phyloP scores from a whole-genome alignment of 2,888 invertebrate genomes.

The Synergus laeviventris region DNA sequence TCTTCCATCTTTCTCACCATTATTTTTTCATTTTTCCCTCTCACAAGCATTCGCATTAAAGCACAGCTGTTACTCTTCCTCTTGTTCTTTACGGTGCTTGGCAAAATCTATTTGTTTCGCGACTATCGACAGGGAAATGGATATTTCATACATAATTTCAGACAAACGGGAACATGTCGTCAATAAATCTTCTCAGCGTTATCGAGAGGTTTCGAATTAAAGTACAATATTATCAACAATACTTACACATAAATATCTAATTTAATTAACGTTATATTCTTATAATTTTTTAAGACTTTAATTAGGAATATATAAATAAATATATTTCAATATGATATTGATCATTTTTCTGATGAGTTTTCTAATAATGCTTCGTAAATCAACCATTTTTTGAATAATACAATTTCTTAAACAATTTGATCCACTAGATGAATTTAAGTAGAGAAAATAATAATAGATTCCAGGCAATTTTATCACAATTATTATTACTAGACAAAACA shows the following conservation, averaged over 20 bases:
- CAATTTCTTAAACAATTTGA: too few species aligned
- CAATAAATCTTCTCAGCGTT: constrained; percentile 6
- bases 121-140: constrained; percentile 8
- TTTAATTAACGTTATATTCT: background rate
- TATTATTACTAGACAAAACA: too few species aligned
- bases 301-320: background rate
- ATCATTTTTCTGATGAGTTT: too few species aligned
- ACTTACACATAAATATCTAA: background rate
- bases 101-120: background rate
- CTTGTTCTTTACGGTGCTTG: background rate
- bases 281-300: background rate
- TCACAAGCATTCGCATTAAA: background rate
- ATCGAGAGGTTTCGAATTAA: background rate
- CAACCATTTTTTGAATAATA: too few species aligned
- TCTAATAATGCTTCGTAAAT: too few species aligned
- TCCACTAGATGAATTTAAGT: too few species aligned
- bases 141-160: constrained; percentile 17
- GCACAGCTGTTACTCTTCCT: constrained; percentile 4
- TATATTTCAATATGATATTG: too few species aligned
- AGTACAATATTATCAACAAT: background rate
- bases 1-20: background rate
- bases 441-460: too few species aligned
- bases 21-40: background rate
- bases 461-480: too few species aligned
- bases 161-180: background rate